Conservation (phyloP, 2,797 vertebrate species). For the Bufotes viridis region DNA sequence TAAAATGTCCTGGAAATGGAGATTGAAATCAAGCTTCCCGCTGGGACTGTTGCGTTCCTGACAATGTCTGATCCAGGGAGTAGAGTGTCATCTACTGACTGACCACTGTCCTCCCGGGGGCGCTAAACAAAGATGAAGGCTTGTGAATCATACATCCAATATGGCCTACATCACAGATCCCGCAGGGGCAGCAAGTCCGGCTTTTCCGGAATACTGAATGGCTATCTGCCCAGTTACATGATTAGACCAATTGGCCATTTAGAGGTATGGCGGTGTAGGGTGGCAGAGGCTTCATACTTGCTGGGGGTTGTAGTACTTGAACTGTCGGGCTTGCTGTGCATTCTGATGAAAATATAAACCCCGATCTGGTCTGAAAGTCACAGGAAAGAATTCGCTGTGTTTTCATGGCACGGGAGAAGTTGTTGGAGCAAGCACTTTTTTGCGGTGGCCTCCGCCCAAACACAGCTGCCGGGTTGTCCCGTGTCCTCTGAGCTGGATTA, state of each 20-base stretch:
- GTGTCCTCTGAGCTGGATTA: neutral
- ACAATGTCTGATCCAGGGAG: no score
- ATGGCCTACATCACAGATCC: neutral
- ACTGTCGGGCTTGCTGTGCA: neutral
- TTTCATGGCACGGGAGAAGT: neutral
- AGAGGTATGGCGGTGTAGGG: no score
- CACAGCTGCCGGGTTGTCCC: neutral
- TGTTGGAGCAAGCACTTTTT: neutral
- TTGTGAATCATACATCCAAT: neutral
- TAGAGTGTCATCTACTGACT: no score
- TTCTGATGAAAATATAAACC: neutral
- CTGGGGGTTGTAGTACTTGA: neutral
- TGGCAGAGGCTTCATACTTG: neutral
- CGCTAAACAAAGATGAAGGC: neutral
- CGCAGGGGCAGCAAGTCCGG: neutral
- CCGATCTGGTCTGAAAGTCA: neutral
- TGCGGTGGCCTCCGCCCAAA: neutral
- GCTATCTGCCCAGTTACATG: no score
- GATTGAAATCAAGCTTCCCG: no score
- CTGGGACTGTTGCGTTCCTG: no score
- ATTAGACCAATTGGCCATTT: no score
- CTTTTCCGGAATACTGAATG: no score
- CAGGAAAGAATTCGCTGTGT: neutral
- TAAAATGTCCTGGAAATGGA: no score
- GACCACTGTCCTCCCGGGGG: neutral